Evolutionary conservation across 2,797 vertebrate species (phyloP), one percentile per base, ranked within the genome.

Genomic region (Zonotrichia albicollis): DNA sequence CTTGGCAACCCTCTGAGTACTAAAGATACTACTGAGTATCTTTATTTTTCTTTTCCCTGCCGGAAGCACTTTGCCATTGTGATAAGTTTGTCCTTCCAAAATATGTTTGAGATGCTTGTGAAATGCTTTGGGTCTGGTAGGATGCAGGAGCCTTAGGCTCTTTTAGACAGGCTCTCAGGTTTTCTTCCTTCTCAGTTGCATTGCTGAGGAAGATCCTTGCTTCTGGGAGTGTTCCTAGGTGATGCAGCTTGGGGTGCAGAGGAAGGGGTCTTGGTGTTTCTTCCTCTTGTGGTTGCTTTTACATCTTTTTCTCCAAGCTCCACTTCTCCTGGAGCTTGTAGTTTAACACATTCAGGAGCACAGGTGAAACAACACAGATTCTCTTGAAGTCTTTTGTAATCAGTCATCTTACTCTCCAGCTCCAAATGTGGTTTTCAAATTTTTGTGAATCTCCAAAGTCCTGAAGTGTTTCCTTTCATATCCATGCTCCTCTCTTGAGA

Each of bases 111-210:
- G 46, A 20, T 58, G 29, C 11, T 66, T 86, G 17, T 60, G 53
- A 64, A 88, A 30, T 26, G 36, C 48, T 29, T 19, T 2, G 4
- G 22, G 16, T 51, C 26, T 55, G 38, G 17, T 40, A 43, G 84
- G 71, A 64, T 1, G 3, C 1, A 3, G 1, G 38, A 51, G 21
- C 21, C 36, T n/a, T 74, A 25, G 48, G 13, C 43, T 88, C 18
- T 29, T 83, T 51, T 19, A 23, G 29, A 13, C 21, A 34, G 1
- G 0, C 21, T 75, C 10, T 58, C 0, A 2, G 34, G 11, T 74
- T 30, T 84, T 85, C 12, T 50, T 83, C 9, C 14, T 72, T 32
- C 50, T 26, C 40, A 0, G 0, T 17, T 74, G 57, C 8, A 16
- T 74, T 1, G 1, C 23, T 61, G 7, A 46, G 40, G 70, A 73